Base-by-base conservation (phyloP, 1,140 invertebrate species). In the Pinna nobilis region DNA sequence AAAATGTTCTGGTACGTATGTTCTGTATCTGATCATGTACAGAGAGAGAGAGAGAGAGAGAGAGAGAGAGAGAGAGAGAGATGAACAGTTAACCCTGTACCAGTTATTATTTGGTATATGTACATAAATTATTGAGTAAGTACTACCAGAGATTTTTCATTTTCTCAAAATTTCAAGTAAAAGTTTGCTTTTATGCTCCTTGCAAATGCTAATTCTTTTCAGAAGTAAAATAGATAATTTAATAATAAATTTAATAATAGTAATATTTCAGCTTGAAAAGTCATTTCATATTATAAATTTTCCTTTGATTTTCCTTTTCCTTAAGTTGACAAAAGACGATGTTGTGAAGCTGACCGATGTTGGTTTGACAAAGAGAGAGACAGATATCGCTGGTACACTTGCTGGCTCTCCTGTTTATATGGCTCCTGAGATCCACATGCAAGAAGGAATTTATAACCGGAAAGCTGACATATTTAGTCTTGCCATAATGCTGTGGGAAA, bases 1-100 rank as follows among this genome's bases (percentile, higher is more conserved):
- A 88, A 41, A 88, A 88, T 73, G 73, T 88, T 49, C 30, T 88
- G 79, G 85, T 88, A 80, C 63, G 81, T 75, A 11, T 59, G 0
- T 6, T 3, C 32, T 32, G 49, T 11, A 70, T 64, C 9, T 57
- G 5, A 23, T 57, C 35, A 9, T 57, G 15, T 33, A 7, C 15
- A 44, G 41, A 44, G 41, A 44, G 41, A 44, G 41, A 44, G 41
- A 44, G 41, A 44, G 41, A 44, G 41, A 44, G 41, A 44, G 41
- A 44, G 41, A 44, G 41, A 44, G 41, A 44, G 41, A 44, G 41
- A 44, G 41, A 44, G 41, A 44, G 41, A 44, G 41, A 44, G 41
- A 44, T n/a, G n/a, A n/a, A n/a, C n/a, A n/a, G n/a, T n/a, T n/a
- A n/a, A n/a, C n/a, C n/a, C n/a, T n/a, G n/a, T n/a, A n/a, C n/a